A percentile compares a stretch with the other conserved stretches of the same genome.
Conservation (phyloP, 2,113 vertebrate genomes). For the Notarius quadriscutis region DNA sequence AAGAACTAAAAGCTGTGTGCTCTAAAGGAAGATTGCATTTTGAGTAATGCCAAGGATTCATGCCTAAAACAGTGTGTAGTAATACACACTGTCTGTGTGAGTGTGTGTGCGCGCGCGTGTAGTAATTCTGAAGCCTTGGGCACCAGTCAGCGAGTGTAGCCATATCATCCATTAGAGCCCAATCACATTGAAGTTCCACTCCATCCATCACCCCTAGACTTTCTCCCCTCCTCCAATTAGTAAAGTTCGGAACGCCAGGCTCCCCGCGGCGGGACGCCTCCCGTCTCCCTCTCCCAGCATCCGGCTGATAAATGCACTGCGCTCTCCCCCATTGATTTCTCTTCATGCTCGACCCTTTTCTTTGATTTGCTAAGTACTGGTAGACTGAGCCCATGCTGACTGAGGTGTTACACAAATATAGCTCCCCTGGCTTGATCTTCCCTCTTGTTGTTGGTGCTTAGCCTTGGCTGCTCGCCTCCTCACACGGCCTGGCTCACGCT, state of each 20-base stretch:
- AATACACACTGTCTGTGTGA: background rate
- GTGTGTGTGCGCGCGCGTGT: constrained; percentile 25
- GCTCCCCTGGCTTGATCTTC: constrained; percentile 19
- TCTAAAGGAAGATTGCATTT: constrained; percentile 16
- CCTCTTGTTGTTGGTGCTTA: constrained; percentile 50
- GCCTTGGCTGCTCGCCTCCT: background rate
- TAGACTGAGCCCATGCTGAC: constrained; percentile 50
- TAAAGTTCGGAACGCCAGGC: constrained; percentile 53
- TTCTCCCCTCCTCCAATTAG: constrained; percentile 52
- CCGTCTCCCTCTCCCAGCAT: constrained; percentile 59
- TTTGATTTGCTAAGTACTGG: constrained; percentile 71
- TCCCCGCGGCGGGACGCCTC: constrained; percentile 51
- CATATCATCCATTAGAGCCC: constrained; percentile 58
- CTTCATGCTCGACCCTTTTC: constrained; percentile 60
- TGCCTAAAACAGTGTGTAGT: constrained; percentile 18
- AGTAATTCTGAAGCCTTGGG: constrained; percentile 44
- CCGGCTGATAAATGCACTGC: constrained; percentile 62
- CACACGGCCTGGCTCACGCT: constrained; percentile 56
- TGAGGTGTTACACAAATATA: constrained; percentile 49
- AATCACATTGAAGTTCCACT: constrained; percentile 53
- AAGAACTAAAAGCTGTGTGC: constrained; percentile 7
- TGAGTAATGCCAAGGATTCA: constrained; percentile 22
- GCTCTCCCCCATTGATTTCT: constrained; percentile 70
- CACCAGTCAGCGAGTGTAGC: constrained; percentile 39
- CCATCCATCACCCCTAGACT: constrained; percentile 52